Evolutionary conservation across 2,797 vertebrate genomes (phyloP).

Genomic region (Dipus sagitta): DNA sequence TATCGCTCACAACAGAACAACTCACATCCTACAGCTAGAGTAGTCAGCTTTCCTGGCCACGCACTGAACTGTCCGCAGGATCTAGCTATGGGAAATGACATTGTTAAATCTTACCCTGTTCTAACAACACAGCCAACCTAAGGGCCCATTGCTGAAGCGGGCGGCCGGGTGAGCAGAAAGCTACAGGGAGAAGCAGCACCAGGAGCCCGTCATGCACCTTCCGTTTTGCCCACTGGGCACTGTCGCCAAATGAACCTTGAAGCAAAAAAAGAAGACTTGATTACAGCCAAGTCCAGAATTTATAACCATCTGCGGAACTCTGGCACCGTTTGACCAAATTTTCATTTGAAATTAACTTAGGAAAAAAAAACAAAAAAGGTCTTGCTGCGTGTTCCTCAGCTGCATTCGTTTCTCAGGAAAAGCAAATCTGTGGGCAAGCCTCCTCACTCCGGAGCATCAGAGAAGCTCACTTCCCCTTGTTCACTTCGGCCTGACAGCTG

Average conservation of each 20-base stretch:
- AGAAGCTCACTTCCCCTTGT: background rate
- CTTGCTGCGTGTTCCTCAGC: slow-evolving; percentile 35
- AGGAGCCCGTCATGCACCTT: background rate
- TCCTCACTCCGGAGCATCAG: background rate
- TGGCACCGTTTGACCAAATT: slow-evolving; percentile 61
- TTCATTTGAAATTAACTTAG: slow-evolving; percentile 54
- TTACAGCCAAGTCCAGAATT: slow-evolving; percentile 51
- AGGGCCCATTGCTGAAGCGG: background rate
- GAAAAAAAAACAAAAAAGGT: background rate
- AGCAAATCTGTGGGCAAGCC: slow-evolving; percentile 42
- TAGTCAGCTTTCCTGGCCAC: background rate
- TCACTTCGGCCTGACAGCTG: background rate
- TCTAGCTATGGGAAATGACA: slow-evolving; percentile 20
- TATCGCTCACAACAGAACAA: background rate
- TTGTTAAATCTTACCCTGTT: slow-evolving; percentile 29
- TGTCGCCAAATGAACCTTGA: slow-evolving; percentile 47
- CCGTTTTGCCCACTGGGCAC: slow-evolving; percentile 14
- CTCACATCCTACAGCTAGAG: background rate
- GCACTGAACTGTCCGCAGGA: background rate
- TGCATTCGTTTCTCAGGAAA: slow-evolving; percentile 48
- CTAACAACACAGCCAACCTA: background rate
- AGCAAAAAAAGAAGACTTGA: slow-evolving; percentile 36
- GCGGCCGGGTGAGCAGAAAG: slow-evolving; percentile 33
- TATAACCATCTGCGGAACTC: slow-evolving; percentile 48
- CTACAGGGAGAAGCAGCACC: background rate